Evolutionary conservation across 2,113 vertebrate genomes (phyloP).

Genomic region (Cathartes aura): DNA sequence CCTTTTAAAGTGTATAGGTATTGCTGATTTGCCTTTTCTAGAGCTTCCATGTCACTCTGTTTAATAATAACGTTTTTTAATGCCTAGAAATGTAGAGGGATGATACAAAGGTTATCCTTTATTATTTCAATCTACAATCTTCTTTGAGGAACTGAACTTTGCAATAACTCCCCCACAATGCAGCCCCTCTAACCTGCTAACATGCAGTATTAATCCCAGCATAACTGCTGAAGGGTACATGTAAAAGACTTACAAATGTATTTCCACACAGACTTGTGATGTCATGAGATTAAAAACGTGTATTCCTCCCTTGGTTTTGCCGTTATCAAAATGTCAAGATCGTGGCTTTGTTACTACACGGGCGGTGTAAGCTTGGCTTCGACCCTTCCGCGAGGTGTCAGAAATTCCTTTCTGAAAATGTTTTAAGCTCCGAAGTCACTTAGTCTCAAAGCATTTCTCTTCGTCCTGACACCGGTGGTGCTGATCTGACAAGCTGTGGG

Average conservation of each 20-base stretch:
- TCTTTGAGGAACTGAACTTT: not conserved
- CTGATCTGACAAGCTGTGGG: not conserved
- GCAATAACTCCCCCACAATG: not conserved
- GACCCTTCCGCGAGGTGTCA: not conserved
- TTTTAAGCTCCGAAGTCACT: not conserved
- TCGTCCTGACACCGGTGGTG: fast-evolving
- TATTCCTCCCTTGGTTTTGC: not conserved
- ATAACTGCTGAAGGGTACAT: not conserved
- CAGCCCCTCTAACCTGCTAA: not conserved
- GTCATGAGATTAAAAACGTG: not conserved
- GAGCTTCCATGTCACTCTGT: not conserved
- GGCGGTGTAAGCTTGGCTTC: fast-evolving
- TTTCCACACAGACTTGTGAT: not conserved
- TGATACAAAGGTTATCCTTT: not conserved
- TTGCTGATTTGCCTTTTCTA: not conserved
- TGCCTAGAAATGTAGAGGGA: not conserved
- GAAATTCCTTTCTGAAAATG: not conserved
- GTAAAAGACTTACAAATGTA: not conserved
- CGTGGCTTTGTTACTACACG: not conserved
- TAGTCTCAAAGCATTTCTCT: not conserved
- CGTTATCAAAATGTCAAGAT: not conserved
- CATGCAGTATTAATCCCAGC: not conserved
- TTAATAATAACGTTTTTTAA: not conserved
- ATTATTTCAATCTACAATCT: not conserved
- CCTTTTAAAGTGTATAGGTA: not conserved